Percentiles rank a stretch among this genome's conserved stretches.
Conservation (phyloP, 2,888 invertebrate genomes). For the Poecilus cupreus region DNA sequence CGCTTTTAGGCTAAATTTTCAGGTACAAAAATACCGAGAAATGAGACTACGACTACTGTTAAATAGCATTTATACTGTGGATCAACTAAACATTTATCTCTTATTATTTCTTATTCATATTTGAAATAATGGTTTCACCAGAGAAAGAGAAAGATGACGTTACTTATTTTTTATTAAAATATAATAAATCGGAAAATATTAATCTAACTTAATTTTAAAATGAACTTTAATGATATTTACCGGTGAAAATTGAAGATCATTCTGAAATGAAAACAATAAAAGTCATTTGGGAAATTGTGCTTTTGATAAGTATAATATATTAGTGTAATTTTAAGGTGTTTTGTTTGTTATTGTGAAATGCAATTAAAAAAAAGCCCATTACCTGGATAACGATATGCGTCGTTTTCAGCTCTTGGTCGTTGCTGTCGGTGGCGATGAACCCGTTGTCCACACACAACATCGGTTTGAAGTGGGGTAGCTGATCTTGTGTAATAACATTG, state of each 20-base stretch:
- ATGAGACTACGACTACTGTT: too few relatives aligned
- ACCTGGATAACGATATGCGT: constrained; percentile 84
- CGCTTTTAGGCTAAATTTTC: too few relatives aligned
- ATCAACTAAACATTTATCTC: too few relatives aligned
- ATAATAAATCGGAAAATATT: neutral
- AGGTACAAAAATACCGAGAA: too few relatives aligned
- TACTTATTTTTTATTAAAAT: neutral
- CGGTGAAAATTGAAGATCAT: constrained; percentile 67
- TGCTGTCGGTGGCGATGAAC: constrained; percentile 82
- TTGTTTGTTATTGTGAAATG: neutral
- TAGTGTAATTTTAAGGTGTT: neutral
- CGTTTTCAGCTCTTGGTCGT: constrained; percentile 82
- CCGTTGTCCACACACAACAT: constrained; percentile 91
- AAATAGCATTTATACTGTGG: too few relatives aligned
- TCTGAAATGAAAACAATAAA: constrained; percentile 67
- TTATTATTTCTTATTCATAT: neutral
- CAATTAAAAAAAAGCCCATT: neutral
- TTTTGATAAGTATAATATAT: neutral
- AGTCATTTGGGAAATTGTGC: neutral
- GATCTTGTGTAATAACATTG: constrained; percentile 90
- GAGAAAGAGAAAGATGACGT: neutral
- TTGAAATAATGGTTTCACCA: neutral
- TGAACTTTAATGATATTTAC: constrained; percentile 39
- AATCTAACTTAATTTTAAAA: constrained; percentile 3
- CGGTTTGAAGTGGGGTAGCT: constrained; percentile 88